These are phyloP conservation scores for Philereme vetulata DNA, from an alignment of 2,888 invertebrate species.

Conservation along the genomic window DNA sequence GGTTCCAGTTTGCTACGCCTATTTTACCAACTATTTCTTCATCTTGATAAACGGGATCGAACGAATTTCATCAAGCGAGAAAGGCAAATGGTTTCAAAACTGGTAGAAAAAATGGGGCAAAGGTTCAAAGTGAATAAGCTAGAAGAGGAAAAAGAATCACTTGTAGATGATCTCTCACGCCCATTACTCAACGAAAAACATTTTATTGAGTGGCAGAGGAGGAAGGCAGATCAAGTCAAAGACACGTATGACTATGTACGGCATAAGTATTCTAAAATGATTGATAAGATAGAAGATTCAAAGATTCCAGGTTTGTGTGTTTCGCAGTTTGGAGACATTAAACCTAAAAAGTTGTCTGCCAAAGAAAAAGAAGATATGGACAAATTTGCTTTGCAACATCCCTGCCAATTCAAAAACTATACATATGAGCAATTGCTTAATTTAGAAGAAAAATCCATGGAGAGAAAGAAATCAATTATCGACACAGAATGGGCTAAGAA, in stretches of 20 bases:
- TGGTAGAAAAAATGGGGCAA: conserved; percentile 67
- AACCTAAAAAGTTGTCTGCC: conserved; percentile 39
- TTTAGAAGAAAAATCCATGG: conserved; percentile 58
- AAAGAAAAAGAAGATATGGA: conserved; percentile 67
- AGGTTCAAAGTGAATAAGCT: conserved; percentile 67
- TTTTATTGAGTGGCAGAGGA: conserved; percentile 84
- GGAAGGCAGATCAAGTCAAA: conserved; percentile 73
- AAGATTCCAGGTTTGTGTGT: conserved; percentile 40
- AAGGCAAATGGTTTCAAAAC: conserved; percentile 65
- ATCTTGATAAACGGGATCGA: conserved; percentile 83
- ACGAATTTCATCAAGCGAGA: conserved; percentile 80
- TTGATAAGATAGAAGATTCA: conserved; percentile 60
- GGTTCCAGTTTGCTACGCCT: conserved; percentile 80
- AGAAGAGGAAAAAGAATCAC: conserved; percentile 56
- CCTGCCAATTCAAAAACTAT: conserved; percentile 66
- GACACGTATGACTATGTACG: conserved; percentile 68
- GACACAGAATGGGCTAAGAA: conserved; percentile 72
- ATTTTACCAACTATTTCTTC: conserved; percentile 85
- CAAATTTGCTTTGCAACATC: conserved; percentile 59
- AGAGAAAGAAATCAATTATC: conserved; percentile 55
- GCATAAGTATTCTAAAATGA: conserved; percentile 69
- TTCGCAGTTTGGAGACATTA: conserved; percentile 38
- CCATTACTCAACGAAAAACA: conserved; percentile 75
- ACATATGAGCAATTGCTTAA: conserved; percentile 68
- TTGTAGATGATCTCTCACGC: conserved; percentile 69